Percentiles rank a stretch among this genome's conserved stretches.
Conservation (phyloP, 2,113 vertebrate species). For the Rhabdornis inornatus region DNA sequence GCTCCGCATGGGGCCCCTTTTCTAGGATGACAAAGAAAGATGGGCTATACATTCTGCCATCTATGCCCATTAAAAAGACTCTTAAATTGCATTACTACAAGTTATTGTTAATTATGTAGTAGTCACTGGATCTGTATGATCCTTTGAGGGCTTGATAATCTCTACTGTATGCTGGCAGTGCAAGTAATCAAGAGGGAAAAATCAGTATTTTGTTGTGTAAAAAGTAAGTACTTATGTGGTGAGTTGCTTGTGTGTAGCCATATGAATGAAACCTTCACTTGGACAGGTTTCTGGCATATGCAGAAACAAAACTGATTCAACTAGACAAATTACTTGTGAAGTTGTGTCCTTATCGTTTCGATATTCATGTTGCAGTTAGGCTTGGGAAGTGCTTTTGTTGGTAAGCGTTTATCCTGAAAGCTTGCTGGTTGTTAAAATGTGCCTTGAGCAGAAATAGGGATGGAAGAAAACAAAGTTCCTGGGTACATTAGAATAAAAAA, state of each 20-base stretch:
- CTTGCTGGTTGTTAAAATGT: slow-evolving; percentile 11
- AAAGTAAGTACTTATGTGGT: neutral
- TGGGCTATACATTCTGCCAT: slow-evolving; percentile 79
- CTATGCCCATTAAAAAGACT: slow-evolving; percentile 74
- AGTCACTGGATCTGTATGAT: slow-evolving; percentile 76
- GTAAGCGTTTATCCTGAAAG: slow-evolving; percentile 10
- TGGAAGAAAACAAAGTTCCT: neutral
- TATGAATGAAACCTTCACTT: neutral
- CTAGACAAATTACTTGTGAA: neutral
- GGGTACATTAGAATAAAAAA: neutral
- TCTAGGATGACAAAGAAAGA: slow-evolving; percentile 84
- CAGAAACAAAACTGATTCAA: neutral
- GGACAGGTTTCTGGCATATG: neutral
- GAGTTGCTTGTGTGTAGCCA: neutral
- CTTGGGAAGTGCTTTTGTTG: slow-evolving; percentile 17
- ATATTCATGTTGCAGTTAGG: neutral
- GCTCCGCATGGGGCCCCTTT: slow-evolving; percentile 80
- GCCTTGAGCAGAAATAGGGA: neutral
- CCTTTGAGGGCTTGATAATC: slow-evolving; percentile 49
- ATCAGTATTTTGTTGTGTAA: neutral
- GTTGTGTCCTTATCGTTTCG: slow-evolving; percentile 16
- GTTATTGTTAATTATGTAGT: slow-evolving; percentile 83
- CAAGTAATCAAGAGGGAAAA: neutral
- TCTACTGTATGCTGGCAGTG: neutral
- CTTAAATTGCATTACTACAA: slow-evolving; percentile 77